These are phyloP conservation scores for Meteorus sp. DNA, from an alignment of 1,140 invertebrate genomes.

Conservation along the genomic window DNA sequence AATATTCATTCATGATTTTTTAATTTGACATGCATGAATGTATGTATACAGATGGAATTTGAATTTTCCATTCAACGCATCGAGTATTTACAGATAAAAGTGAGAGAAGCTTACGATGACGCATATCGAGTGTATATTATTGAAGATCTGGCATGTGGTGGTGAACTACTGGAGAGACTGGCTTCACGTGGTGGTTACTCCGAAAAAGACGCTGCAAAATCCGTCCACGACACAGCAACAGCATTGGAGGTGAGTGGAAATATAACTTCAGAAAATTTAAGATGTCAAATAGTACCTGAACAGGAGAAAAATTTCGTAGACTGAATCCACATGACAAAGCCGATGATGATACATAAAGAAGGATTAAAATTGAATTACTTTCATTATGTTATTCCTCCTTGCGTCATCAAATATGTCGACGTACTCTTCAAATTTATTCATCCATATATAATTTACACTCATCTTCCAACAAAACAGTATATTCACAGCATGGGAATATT, in stretches of 20 bases:
- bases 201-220: slow-evolving; percentile 58
- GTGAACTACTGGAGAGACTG: slow-evolving; percentile 62
- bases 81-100: slow-evolving; percentile 37
- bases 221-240: slow-evolving; percentile 51
- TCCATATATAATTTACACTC: background rate
- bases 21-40: too few relatives aligned
- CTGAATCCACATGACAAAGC: too few relatives aligned
- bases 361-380: too few relatives aligned
- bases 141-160: slow-evolving; percentile 40
- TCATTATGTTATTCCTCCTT: too few relatives aligned
- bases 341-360: too few relatives aligned
- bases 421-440: too few relatives aligned
- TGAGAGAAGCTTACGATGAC: slow-evolving; percentile 41
- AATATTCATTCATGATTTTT: too few relatives aligned
- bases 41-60: too few relatives aligned
- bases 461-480: slow-evolving; percentile 47
- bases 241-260: slow-evolving; percentile 49
- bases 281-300: background rate
- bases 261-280: background rate
- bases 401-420: too few relatives aligned
- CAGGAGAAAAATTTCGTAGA: background rate
- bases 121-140: slow-evolving; percentile 34
- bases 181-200: slow-evolving; percentile 57
- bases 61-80: too few relatives aligned
- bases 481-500: slow-evolving; percentile 56